Base-by-base conservation (phyloP, 2,888 invertebrate genomes). In the Parapristionchus giblindavisi region DNA sequence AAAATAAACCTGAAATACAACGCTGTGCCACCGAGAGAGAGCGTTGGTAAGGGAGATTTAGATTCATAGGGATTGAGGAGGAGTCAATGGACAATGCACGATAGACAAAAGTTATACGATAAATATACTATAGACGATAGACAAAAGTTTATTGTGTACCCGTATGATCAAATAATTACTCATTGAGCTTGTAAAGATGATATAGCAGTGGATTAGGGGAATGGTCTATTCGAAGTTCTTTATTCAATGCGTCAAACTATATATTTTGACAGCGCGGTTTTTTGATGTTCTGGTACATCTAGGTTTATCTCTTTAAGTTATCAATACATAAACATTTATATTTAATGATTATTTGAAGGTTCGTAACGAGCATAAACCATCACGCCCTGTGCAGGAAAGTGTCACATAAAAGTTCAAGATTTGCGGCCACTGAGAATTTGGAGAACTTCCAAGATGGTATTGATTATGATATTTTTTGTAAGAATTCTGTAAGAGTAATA, bases 321-420 rank as follows among this genome's bases (percentile, higher is more conserved):
- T 63, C 0, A 2, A 4, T 6, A 4, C 29, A 14, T 32, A 27
- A 58, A 29, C 3, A 3, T 29, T 65, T n/a, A 27, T 3, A 24
- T 8, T 6, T n/a, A n/a, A 6, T n/a, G 54, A 14, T 24, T 14
- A n/a, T 65, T 48, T 71, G 72, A n/a, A 82, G 83, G 76, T 76
- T 81, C 29, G 75, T 83, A 17, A 75, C 77, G 3, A 61, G 75
- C 5, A 68, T 83, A 14, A 78, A 76, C 27, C 78, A 80, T 11
- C 77, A 77, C 48, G 51, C 74, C 8, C 68, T 68, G 27, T 51
- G 52, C 3, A 17, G 40, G 11, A 51, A 52, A n/a, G 52, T 68
- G 24, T 52, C 68, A 5, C n/a, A 52, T n/a, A 68, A 68, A 27
- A 34, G 38, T 52, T 52, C 68, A 8, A 51, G 68, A 40, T 68